These are phyloP conservation scores for Sarcophaga variegata DNA, from an alignment of 2,888 invertebrate species.

Conservation along the genomic window DNA sequence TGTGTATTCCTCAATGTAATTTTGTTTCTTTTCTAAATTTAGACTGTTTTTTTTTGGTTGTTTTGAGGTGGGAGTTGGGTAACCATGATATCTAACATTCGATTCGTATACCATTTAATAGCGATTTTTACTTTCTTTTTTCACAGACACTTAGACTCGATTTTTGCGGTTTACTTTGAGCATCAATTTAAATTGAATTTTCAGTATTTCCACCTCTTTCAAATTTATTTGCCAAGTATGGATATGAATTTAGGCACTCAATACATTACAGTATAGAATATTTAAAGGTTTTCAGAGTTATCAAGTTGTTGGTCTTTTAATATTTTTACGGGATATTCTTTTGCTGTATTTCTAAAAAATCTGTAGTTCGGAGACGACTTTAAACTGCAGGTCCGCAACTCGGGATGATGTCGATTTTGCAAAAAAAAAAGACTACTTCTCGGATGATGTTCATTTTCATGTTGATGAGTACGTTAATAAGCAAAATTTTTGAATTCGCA, in stretches of 20 bases:
- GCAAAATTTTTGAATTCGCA: no score
- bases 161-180: conserved; percentile 70
- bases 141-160: conserved; percentile 72
- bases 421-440: no score
- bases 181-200: conserved; percentile 80
- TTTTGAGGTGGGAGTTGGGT: background rate
- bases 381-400: no score
- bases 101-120: conserved; percentile 73
- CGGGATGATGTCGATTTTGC: no score
- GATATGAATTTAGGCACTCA: background rate
- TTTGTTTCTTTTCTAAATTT: conserved; percentile 8
- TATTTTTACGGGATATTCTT: no score
- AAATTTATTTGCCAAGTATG: conserved; percentile 25
- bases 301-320: background rate
- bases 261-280: no score
- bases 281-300: background rate
- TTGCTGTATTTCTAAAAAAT: no score
- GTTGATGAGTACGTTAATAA: no score
- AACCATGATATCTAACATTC: conserved; percentile 49
- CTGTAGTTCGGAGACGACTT: no score
- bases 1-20: conserved; percentile 13
- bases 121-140: conserved; percentile 63
- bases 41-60: background rate
- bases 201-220: conserved; percentile 71
- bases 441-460: no score